These are phyloP conservation scores for Atta cephalotes DNA, from an alignment of 1,140 invertebrate species.

Conservation along the genomic window DNA sequence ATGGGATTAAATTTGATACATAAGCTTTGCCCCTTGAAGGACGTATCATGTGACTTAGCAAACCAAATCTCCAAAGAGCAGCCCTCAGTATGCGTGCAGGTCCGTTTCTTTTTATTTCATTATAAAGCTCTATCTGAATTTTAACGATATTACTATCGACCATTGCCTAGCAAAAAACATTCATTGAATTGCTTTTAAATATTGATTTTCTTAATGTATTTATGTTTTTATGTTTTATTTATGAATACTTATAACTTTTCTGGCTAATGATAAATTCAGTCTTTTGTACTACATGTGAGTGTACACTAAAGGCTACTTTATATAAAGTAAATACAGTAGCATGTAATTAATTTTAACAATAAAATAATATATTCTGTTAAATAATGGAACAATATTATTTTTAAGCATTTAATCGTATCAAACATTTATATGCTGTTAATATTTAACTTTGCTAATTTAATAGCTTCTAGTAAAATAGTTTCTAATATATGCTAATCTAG, in stretches of 20 bases:
- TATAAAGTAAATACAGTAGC: no score
- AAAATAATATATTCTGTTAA: no score
- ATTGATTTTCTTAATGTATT: not conserved
- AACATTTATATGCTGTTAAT: no score
- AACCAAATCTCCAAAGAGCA: slow-evolving; percentile 91
- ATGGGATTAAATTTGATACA: slow-evolving; percentile 91
- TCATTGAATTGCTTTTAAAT: not conserved
- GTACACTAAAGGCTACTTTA: no score
- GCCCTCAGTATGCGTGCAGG: slow-evolving; percentile 89
- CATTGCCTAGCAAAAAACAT: slow-evolving; percentile 85
- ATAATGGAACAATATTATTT: no score
- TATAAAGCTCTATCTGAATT: slow-evolving; percentile 92
- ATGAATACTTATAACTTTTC: not conserved
- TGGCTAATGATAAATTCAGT: not conserved
- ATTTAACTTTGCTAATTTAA: no score
- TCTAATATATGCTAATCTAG: no score
- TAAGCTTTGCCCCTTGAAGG: slow-evolving; percentile 93
- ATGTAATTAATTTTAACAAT: no score
- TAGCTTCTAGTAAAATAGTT: no score
- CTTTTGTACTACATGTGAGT: no score
- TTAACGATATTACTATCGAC: slow-evolving; percentile 89
- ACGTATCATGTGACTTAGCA: slow-evolving; percentile 90
- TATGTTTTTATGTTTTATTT: not conserved
- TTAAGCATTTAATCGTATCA: no score
- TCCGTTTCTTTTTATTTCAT: slow-evolving; percentile 93